These are phyloP conservation scores for Laothoe populi DNA, from an alignment of 2,888 invertebrate genomes.

Conservation along the genomic window DNA sequence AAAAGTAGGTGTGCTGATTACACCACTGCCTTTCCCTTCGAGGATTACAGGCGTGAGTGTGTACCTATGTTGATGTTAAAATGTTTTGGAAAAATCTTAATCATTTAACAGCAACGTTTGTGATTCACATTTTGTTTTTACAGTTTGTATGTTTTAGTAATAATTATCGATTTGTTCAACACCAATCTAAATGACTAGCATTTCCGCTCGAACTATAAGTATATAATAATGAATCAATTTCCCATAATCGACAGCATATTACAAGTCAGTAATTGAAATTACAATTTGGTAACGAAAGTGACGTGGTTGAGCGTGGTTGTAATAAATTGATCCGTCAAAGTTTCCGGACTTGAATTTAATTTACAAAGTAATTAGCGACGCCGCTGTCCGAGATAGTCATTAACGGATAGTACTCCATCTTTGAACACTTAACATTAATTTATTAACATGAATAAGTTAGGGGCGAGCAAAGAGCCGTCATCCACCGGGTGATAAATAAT, in stretches of 20 bases:
- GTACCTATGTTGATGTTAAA: too few relatives aligned
- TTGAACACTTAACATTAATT: conserved; percentile 53
- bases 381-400: conserved; percentile 49
- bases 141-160: too few relatives aligned
- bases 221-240: too few relatives aligned
- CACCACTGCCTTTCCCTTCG: too few relatives aligned
- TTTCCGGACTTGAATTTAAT: conserved; percentile 43
- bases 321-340: conserved; percentile 21
- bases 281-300: not conserved
- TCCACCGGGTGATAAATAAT: not conserved
- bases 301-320: conserved; percentile 4
- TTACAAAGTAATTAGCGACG: conserved; percentile 51
- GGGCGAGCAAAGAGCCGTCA: not conserved
- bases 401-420: conserved; percentile 51
- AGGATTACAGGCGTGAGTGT: too few relatives aligned
- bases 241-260: not conserved
- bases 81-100: too few relatives aligned
- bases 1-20: too few relatives aligned
- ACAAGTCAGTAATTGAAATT: conserved; percentile 2
- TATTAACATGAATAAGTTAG: conserved; percentile 42
- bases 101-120: too few relatives aligned
- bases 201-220: too few relatives aligned
- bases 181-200: too few relatives aligned
- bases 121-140: too few relatives aligned
- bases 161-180: too few relatives aligned